Evolutionary conservation across 2,888 invertebrate genomes (phyloP).

Genomic region (Chrysolina haemoptera): DNA sequence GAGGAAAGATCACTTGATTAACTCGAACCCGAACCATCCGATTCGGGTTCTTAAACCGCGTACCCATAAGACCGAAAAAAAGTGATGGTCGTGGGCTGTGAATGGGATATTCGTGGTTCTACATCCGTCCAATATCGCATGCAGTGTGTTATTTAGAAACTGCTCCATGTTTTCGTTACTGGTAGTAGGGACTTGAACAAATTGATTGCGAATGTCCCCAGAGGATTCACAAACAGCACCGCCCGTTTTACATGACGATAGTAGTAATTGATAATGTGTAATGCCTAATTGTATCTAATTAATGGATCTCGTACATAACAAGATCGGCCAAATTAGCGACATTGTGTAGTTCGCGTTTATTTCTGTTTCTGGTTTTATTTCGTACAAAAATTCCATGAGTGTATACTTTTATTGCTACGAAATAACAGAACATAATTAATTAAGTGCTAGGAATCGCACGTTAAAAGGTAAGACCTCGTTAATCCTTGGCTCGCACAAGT

Average conservation of each 20-base stretch:
- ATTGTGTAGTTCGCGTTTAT: not conserved
- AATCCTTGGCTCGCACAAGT: too few species aligned
- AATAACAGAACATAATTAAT: too few species aligned
- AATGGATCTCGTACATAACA: slow-evolving; percentile 36
- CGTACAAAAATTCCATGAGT: too few species aligned
- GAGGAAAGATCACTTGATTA: slow-evolving; percentile 57
- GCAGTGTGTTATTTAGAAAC: slow-evolving; percentile 12
- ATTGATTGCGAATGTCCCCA: slow-evolving; percentile 59
- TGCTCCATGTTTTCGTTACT: slow-evolving; percentile 53
- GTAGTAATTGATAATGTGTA: slow-evolving; percentile 58
- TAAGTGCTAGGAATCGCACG: too few species aligned
- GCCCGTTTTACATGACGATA: slow-evolving; percentile 60
- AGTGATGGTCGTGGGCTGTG: not conserved
- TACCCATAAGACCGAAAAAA: not conserved
- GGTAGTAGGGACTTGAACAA: slow-evolving; percentile 56
- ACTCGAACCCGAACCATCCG: slow-evolving; percentile 30
- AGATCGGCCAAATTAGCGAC: not conserved
- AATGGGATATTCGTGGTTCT: slow-evolving; percentile 8
- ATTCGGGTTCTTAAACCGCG: slow-evolving; percentile 4
- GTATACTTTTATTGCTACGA: too few species aligned
- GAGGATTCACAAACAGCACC: slow-evolving; percentile 56
- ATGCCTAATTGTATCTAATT: slow-evolving; percentile 58
- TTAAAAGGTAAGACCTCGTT: too few species aligned
- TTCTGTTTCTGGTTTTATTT: too few species aligned
- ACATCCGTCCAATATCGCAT: slow-evolving; percentile 12